Conservation (phyloP, 2,888 invertebrate species). For the Ceramica pisi region DNA sequence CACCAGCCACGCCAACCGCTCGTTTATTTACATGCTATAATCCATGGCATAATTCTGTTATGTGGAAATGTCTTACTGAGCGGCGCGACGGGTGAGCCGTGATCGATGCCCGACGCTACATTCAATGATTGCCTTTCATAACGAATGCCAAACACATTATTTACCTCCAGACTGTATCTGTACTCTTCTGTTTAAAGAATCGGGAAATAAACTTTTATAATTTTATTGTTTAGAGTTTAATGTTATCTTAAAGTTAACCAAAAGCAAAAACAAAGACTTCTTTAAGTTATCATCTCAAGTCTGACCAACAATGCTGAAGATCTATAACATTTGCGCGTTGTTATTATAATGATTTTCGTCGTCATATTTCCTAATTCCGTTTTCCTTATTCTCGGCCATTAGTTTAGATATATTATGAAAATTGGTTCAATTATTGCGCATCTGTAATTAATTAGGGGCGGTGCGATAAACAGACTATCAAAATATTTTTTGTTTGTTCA, state of each 20-base stretch:
- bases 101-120: conserved; percentile 70
- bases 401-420: conserved; percentile 54
- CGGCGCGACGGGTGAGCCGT: conserved; percentile 61
- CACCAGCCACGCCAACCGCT: conserved; percentile 88
- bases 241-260: conserved; percentile 38
- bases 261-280: conserved; percentile 33
- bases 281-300: conserved; percentile 22
- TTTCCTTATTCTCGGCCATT: conserved; percentile 41
- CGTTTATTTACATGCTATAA: conserved; percentile 87
- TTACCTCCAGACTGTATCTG: conserved; percentile 41
- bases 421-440: conserved; percentile 44
- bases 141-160: conserved; percentile 51
- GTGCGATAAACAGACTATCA: conserved; percentile 38
- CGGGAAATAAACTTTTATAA: conserved; percentile 41
- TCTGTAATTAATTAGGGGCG: conserved; percentile 45
- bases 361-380: conserved; percentile 25
- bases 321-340: conserved; percentile 14
- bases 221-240: conserved; percentile 40
- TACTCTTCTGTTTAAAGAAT: conserved; percentile 21
- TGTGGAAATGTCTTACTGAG: conserved; percentile 79
- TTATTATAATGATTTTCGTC: conserved; percentile 25
- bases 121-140: conserved; percentile 58
- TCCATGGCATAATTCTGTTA: conserved; percentile 78
- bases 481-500: conserved; percentile 46
- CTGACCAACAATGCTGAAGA: conserved; percentile 11